Base-by-base conservation (phyloP, 2,888 invertebrate genomes). In the Tridacna crocea region DNA sequence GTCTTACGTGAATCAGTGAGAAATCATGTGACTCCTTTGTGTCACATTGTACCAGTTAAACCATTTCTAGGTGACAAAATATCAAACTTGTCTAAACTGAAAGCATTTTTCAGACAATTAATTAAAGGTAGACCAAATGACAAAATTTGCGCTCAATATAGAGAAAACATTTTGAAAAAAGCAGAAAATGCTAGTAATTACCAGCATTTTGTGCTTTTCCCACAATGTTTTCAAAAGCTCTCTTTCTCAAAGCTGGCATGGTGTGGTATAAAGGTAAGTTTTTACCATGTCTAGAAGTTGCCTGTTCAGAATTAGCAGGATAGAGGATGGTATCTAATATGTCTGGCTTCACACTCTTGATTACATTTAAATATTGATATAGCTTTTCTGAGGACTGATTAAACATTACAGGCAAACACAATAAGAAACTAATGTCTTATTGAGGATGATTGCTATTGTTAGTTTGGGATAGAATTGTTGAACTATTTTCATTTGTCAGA, bases 401-500 rank as follows among this genome's bases (percentile, higher is more conserved):
- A 68, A 68, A 68, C 68, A 68, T 68, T 68, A 27, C 12, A 24
- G 22, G 47, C 68, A 68, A 68, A 68, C 68, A 68, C 46, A 68
- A 68, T 68, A 68, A 68, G 68, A 47, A 17, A 12, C 36, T 46
- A 68, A 68, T 68, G 68, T 46, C 47, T 68, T 68, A 47, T 68
- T 68, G 6, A 68, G 68, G 68, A 47, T 68, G 68, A 68, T 68
- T 68, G 8, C 46, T 47, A 46, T 47, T 68, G 68, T n/a, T 47
- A 47, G 65, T 65, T 17, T 65, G 65, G 10, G 65, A 65, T 13
- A 27, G 27, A 65, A 65, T 2, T 10, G 24, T 27, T 26, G 12
- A 17, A 27, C 65, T 26, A 26, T 60, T 60, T 22, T 60, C 60
- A 60, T 60, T n/a, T 24, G 24, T 11, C 10, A 36, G 36, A 36